A percentile compares a stretch with the other conserved stretches of the same genome.
Conservation (phyloP, 2,797 vertebrate genomes). For the Cossypha heuglini region DNA sequence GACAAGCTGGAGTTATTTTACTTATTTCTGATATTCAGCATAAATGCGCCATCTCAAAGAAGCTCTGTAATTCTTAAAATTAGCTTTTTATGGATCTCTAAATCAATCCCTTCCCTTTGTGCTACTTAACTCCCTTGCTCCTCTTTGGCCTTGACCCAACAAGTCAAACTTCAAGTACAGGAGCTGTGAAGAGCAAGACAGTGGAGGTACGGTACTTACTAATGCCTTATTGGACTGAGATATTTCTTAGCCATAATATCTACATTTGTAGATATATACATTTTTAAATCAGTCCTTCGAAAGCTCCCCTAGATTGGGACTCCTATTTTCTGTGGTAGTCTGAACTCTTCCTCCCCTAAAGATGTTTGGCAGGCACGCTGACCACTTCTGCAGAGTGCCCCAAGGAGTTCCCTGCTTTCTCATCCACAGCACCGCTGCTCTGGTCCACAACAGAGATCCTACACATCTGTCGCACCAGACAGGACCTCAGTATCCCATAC, state of each 20-base stretch:
- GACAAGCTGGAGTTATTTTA: slow-evolving; percentile 14
- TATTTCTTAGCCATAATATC: not conserved
- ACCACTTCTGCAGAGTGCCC: not conserved
- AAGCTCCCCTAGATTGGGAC: not conserved
- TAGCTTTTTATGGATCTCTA: not conserved
- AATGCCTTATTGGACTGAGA: not conserved
- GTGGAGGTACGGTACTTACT: not conserved
- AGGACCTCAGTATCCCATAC: not conserved
- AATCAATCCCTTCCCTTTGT: not conserved
- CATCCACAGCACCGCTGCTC: not conserved
- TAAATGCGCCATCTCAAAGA: not conserved
- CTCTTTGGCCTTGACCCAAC: not conserved
- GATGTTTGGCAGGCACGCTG: not conserved
- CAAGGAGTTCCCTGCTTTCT: not conserved
- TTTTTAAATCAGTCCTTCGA: not conserved
- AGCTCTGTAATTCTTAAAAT: not conserved
- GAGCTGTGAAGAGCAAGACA: not conserved
- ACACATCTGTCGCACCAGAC: not conserved
- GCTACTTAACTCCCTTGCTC: not conserved
- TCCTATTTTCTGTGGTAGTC: not conserved
- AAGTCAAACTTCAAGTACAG: not conserved
- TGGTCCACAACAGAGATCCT: not conserved
- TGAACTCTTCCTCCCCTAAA: not conserved
- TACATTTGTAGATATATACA: not conserved
- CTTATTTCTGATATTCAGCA: slow-evolving; percentile 3